Conservation (phyloP, 2,113 vertebrate species). For the Jaculus jaculus region DNA sequence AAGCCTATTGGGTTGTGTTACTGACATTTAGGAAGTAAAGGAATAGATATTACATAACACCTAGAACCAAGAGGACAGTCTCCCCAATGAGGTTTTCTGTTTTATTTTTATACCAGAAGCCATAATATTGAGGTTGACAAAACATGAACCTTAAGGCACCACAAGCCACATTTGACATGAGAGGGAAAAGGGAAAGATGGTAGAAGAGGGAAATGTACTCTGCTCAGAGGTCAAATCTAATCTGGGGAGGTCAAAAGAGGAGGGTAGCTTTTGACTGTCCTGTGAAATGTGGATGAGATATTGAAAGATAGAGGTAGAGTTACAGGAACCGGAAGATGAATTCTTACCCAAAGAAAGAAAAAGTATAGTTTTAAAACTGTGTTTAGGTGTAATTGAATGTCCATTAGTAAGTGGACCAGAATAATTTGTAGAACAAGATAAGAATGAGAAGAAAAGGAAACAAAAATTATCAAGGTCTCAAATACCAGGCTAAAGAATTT, state of each 20-base stretch:
- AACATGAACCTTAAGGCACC: not conserved
- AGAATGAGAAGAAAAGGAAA: not conserved
- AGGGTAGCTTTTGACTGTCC: conserved; percentile 12
- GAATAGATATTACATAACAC: not conserved
- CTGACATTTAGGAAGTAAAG: not conserved
- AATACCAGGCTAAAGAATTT: not conserved
- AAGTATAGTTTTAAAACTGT: not conserved
- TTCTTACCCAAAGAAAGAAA: conserved; percentile 7
- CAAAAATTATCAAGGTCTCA: not conserved
- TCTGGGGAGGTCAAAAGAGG: not conserved
- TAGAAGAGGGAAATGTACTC: not conserved
- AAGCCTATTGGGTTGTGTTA: not conserved
- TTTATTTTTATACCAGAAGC: too few species aligned
- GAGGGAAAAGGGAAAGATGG: not conserved
- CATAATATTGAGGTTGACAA: not conserved
- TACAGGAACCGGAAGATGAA: not conserved
- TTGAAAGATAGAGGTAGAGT: conserved; percentile 1
- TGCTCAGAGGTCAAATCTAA: not conserved
- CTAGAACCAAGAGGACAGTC: not conserved
- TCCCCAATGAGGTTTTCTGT: not conserved
- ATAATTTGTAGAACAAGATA: not conserved
- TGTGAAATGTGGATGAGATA: conserved; percentile 12
- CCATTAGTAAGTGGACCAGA: not conserved
- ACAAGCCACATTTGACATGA: not conserved
- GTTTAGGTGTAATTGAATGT: not conserved